Base-by-base conservation (phyloP, 2,113 vertebrate genomes). In the Orthonyx spaldingii region DNA sequence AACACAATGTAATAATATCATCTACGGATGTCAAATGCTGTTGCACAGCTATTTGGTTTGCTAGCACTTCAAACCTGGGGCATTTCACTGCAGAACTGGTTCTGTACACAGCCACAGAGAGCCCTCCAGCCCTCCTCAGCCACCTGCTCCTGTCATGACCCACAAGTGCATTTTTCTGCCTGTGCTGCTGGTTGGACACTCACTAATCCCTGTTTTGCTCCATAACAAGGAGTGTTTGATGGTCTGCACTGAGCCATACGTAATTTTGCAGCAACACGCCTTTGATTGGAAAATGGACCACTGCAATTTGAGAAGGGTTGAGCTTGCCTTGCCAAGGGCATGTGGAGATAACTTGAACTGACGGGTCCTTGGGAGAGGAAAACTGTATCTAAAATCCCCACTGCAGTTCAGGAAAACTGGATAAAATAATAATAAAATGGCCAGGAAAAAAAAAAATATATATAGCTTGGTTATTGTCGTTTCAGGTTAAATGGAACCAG, bases 321-420 rank as follows among this genome's bases (percentile, higher is more conserved):
- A 95, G 47, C 44, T 89, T 80, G 70, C 64, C 74, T 92, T 86
- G 49, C 82, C 80, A 92, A 96, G 90, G 80, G 63, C 71, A 44
- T 16, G 42, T 69, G 41, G 74, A 2, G 3, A 65, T 55, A 80
- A 35, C 70, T 56, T 91, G 78, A 92, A 56, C 24, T 28, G 11
- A 88, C 9, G 3, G 6, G 27, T 80, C 27, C 6, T 41, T 53
- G 49, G 46, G 59, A 72, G 52, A 66, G 5, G 33, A 86, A 56
- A 93, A 72, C 27, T 3, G 1, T 91, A 37, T 59, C 69, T 91
- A 91, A 91, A 89, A 87, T 64, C 22, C 3, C 6, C 24, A 26
- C 11, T 42, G 41, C 82, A 78, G 19, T 83, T 83, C 27, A 50
- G 39, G 9, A 79, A 83, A 89, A 39, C 9, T 57, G 55, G 28